Conservation (phyloP, 2,113 vertebrate genomes). For the Arenaria interpres region DNA sequence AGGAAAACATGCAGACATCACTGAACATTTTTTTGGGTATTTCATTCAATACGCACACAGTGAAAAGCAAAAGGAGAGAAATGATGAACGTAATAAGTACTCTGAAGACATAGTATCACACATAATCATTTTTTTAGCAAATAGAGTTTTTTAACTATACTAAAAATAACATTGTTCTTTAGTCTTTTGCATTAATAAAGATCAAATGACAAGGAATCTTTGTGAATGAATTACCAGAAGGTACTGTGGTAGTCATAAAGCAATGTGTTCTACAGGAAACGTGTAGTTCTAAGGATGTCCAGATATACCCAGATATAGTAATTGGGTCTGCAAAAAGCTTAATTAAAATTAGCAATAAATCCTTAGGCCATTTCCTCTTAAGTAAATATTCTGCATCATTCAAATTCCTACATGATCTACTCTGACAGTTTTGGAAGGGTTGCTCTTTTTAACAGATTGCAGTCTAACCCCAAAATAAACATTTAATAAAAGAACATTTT, state of each 20-base stretch:
- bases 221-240: constrained; percentile 48
- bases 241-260: not conserved
- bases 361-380: constrained; percentile 34
- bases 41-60: not conserved
- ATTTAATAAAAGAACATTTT: constrained; percentile 34
- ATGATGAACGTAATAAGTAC: not conserved
- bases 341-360: constrained; percentile 62
- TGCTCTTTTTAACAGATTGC: constrained; percentile 58
- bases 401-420: constrained; percentile 47
- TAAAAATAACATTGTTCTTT: constrained; percentile 32
- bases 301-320: not conserved
- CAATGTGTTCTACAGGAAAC: not conserved
- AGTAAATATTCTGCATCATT: constrained; percentile 62
- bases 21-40: not conserved
- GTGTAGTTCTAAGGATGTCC: not conserved
- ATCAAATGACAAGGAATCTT: constrained; percentile 30
- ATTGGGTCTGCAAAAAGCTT: constrained; percentile 18
- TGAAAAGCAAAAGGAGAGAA: not conserved
- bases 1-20: not conserved
- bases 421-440: constrained; percentile 50
- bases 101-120: not conserved
- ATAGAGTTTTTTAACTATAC: not conserved
- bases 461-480: constrained; percentile 29
- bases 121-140: not conserved
- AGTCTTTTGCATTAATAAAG: constrained; percentile 47